Evolutionary conservation across 2,888 invertebrate genomes (phyloP).

Genomic region (Watsonalla binaria): DNA sequence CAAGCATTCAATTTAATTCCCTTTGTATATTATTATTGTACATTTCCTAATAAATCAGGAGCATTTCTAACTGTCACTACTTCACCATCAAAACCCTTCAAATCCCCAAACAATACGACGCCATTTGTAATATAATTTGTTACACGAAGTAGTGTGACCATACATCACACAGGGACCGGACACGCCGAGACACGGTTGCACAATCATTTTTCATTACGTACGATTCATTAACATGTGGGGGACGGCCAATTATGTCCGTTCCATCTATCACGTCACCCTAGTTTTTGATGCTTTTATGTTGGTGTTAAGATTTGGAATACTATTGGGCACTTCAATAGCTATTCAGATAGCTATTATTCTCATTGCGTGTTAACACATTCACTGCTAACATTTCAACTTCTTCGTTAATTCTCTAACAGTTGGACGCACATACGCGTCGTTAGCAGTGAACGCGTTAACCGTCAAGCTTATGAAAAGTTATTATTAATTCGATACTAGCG

Average conservation of each 20-base stretch:
- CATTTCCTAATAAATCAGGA: slow-evolving; percentile 6
- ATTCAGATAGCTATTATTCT: too few relatives aligned
- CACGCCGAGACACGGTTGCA: slow-evolving; percentile 39
- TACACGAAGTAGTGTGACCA: slow-evolving; percentile 52
- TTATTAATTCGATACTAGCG: too few relatives aligned
- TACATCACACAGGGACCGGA: slow-evolving; percentile 42
- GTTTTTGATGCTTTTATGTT: slow-evolving; percentile 56
- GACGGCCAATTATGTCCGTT: slow-evolving; percentile 68
- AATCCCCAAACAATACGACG: slow-evolving; percentile 25
- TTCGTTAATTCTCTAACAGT: too few relatives aligned
- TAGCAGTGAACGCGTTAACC: too few relatives aligned
- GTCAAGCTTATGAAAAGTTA: too few relatives aligned
- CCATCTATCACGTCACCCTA: slow-evolving; percentile 67
- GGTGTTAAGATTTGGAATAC: slow-evolving; percentile 12
- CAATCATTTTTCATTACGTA: slow-evolving; percentile 74
- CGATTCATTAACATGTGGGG: slow-evolving; percentile 73
- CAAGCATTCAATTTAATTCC: not conserved
- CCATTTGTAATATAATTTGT: slow-evolving; percentile 45
- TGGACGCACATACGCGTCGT: too few relatives aligned
- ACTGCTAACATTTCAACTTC: too few relatives aligned
- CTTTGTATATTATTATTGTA: not conserved
- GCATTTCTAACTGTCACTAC: slow-evolving; percentile 6
- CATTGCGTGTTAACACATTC: too few relatives aligned
- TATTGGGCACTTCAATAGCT: not conserved
- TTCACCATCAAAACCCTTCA: slow-evolving; percentile 24